A percentile compares a stretch with the other conserved stretches of the same genome.
These are phyloP conservation scores for Macrobrachium rosenbergii DNA, from an alignment of 1,140 invertebrate species.

Conservation along the genomic window DNA sequence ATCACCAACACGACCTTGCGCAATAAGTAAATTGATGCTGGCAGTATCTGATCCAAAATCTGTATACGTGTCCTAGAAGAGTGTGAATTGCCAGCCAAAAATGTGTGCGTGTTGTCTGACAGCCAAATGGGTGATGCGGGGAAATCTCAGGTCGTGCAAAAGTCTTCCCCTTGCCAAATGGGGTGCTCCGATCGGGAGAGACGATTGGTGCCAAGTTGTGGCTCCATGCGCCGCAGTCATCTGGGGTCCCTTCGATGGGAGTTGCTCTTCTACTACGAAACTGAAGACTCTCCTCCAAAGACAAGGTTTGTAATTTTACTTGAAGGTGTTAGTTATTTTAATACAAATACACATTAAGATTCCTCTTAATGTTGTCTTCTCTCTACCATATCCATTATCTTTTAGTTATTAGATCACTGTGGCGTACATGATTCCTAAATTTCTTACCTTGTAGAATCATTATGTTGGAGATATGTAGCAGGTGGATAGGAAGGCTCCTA, in stretches of 20 bases:
- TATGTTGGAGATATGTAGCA: no score
- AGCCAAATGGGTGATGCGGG: conserved; percentile 27
- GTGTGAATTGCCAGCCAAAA: neutral
- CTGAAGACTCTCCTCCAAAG: conserved; percentile 13
- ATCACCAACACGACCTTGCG: conserved; percentile 57
- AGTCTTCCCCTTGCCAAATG: conserved; percentile 21
- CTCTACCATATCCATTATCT: no score
- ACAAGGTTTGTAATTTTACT: conserved; percentile 13
- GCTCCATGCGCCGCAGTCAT: conserved; percentile 46
- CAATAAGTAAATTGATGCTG: conserved; percentile 54
- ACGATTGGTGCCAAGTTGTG: conserved; percentile 43
- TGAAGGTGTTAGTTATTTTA: no score
- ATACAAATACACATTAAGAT: no score
- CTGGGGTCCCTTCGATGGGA: conserved; percentile 54
- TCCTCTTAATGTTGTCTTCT: no score
- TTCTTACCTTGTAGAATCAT: no score
- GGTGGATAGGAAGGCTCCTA: no score
- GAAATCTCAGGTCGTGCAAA: conserved; percentile 15
- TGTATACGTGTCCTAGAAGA: conserved; percentile 41
- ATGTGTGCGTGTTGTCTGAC: conserved; percentile 32
- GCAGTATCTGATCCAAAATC: conserved; percentile 58
- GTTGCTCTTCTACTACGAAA: conserved; percentile 53
- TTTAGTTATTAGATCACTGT: no score
- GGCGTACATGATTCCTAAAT: no score
- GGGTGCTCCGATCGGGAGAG: conserved; percentile 33